A percentile compares a stretch with the other conserved stretches of the same genome.
phyloP scores from a whole-genome alignment of 2,113 vertebrate species.

The Larimichthys crocea region DNA sequence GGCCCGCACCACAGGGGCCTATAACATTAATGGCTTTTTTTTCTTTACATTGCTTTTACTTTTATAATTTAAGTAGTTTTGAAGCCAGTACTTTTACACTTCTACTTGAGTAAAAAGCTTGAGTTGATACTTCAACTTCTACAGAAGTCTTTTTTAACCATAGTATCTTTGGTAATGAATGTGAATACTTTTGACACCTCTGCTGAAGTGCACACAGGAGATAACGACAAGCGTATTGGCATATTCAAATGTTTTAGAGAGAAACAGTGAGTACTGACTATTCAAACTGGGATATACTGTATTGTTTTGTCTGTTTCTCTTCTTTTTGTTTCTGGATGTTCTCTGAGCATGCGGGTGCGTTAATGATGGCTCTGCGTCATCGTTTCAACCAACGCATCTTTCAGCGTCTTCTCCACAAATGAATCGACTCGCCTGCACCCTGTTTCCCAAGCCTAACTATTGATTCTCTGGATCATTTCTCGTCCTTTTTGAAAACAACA shows the following conservation, averaged over 20 bases:
- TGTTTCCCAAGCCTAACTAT: neutral
- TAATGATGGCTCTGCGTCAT: constrained; percentile 40
- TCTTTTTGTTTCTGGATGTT: neutral
- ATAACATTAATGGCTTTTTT: no score
- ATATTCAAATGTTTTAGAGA: constrained; percentile 22
- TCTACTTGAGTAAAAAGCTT: no score
- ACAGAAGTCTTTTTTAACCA: no score
- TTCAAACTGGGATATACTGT: neutral
- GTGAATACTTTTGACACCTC: no score
- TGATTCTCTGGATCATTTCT: neutral
- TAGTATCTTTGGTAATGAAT: no score
- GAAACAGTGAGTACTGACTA: neutral
- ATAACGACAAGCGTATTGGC: neutral
- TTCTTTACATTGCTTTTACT: no score
- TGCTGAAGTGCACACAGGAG: constrained; percentile 23
- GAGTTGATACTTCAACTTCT: no score
- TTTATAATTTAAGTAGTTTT: no score
- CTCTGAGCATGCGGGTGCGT: constrained; percentile 2
- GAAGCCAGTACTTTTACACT: no score
- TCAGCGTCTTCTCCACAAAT: neutral
- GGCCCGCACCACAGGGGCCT: no score
- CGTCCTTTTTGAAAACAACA: neutral
- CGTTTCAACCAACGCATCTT: constrained; percentile 18
- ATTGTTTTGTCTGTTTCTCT: neutral
- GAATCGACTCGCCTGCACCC: constrained; percentile 11